These are phyloP conservation scores for Triops cancriformis DNA, from an alignment of 1,140 invertebrate species.

Conservation along the genomic window DNA sequence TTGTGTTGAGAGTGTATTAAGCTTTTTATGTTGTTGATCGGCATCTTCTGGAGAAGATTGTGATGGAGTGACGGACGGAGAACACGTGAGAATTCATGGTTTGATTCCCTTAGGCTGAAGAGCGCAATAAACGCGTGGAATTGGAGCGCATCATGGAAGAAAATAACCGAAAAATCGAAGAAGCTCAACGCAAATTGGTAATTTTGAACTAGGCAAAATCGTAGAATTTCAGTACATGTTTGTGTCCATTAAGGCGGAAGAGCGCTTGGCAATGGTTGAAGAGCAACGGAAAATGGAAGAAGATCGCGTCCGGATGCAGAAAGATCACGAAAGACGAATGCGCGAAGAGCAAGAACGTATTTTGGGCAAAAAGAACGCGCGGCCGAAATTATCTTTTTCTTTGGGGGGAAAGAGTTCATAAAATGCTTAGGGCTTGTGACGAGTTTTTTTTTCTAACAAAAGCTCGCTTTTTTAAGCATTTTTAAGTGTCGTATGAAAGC, in stretches of 20 bases:
- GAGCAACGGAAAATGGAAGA: slow-evolving; percentile 93
- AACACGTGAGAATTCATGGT: not conserved
- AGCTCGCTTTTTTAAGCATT: too few relatives aligned
- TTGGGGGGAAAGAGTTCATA: slow-evolving; percentile 39
- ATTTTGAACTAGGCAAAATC: slow-evolving; percentile 39
- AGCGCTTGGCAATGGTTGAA: slow-evolving; percentile 90
- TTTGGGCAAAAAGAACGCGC: slow-evolving; percentile 91
- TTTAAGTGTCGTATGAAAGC: too few relatives aligned
- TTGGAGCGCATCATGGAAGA: slow-evolving; percentile 93
- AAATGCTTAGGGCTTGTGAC: not conserved
- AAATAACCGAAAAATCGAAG: slow-evolving; percentile 95
- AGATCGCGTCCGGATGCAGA: slow-evolving; percentile 81
- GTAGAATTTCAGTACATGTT: not conserved
- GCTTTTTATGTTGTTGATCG: not conserved
- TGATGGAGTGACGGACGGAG: slow-evolving; percentile 24
- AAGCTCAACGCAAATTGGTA: slow-evolving; percentile 92
- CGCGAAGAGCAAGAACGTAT: slow-evolving; percentile 96
- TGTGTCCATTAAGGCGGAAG: slow-evolving; percentile 67
- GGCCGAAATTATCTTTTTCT: slow-evolving; percentile 88
- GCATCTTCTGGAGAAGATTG: slow-evolving; percentile 19
- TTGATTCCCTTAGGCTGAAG: slow-evolving; percentile 67
- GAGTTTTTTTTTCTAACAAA: too few relatives aligned
- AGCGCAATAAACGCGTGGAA: slow-evolving; percentile 85
- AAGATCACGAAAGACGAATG: slow-evolving; percentile 80
- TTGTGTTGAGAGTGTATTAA: not conserved